A percentile compares a stretch with the other conserved stretches of the same genome.
Evolutionary conservation across 2,888 invertebrate species (phyloP).

Genomic region (Rhodophaea formosa): DNA sequence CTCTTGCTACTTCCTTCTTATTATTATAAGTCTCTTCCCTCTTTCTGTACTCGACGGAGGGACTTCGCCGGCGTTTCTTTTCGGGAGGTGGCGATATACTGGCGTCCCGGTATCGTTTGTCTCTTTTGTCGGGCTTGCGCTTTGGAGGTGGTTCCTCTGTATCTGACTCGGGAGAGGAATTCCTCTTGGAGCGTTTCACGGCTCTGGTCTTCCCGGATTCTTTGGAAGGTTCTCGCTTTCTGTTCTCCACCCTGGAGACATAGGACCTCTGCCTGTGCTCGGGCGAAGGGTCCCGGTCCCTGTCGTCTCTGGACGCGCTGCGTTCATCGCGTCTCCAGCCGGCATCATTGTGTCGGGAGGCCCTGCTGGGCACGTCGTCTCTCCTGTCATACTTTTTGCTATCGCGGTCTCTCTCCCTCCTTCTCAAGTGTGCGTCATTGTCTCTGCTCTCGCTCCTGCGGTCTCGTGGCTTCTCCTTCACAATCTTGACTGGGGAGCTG

Average conservation of each 20-base stretch:
- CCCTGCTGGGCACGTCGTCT: constrained; percentile 40
- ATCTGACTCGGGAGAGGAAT: constrained; percentile 53
- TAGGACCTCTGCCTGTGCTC: constrained; percentile 56
- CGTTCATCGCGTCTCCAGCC: constrained; percentile 51
- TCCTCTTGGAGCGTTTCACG: constrained; percentile 47
- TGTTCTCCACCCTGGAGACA: constrained; percentile 62
- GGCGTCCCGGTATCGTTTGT: constrained; percentile 45
- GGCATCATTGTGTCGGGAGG: constrained; percentile 39
- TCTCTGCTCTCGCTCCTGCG: constrained; percentile 55
- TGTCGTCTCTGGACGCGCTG: constrained; percentile 41
- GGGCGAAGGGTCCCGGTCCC: constrained; percentile 47
- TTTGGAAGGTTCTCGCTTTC: constrained; percentile 46
- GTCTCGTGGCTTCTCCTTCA: constrained; percentile 57
- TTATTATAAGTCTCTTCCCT: constrained; percentile 46
- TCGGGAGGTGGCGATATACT: constrained; percentile 61
- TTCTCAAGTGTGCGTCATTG: constrained; percentile 57
- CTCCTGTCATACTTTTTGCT: constrained; percentile 66
- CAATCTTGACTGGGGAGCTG: constrained; percentile 67
- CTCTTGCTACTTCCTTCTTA: constrained; percentile 36
- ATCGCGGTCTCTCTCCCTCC: constrained; percentile 67
- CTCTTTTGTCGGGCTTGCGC: constrained; percentile 45
- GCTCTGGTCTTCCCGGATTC: constrained; percentile 44
- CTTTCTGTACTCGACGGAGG: constrained; percentile 47
- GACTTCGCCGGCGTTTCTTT: constrained; percentile 57
- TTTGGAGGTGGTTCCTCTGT: constrained; percentile 40